Percentiles rank a stretch among this genome's conserved stretches.
phyloP scores from a whole-genome alignment of 1,140 invertebrate genomes.

The Ips typographus region DNA sequence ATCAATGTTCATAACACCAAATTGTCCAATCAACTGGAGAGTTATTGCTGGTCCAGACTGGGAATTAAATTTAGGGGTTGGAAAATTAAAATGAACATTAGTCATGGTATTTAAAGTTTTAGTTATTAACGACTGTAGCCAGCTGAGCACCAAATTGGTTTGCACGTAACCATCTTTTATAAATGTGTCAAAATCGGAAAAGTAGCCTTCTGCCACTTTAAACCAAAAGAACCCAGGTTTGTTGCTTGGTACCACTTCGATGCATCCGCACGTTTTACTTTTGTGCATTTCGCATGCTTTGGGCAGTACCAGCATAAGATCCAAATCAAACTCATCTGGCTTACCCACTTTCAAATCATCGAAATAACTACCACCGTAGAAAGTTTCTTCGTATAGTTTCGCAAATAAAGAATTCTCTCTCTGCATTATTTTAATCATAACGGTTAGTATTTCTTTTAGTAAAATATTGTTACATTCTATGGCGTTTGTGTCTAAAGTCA shows the following conservation, averaged over 20 bases:
- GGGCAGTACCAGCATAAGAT: constrained; percentile 55
- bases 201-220: constrained; percentile 25
- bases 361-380: constrained; percentile 37
- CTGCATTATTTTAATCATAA: background rate
- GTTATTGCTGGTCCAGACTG: background rate
- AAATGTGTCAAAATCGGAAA: constrained; percentile 16
- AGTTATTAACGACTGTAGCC: constrained; percentile 41
- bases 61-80: background rate
- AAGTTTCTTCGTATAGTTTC: background rate
- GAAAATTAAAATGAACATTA: background rate
- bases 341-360: constrained; percentile 56
- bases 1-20: background rate
- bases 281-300: constrained; percentile 17
- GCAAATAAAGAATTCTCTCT: background rate
- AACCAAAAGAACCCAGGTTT: constrained; percentile 34
- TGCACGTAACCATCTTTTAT: constrained; percentile 32
- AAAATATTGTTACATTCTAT: background rate
- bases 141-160: constrained; percentile 35
- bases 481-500: background rate
- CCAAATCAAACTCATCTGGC: constrained; percentile 60
- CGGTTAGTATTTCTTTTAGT: background rate
- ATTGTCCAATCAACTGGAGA: background rate
- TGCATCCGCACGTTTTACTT: constrained; percentile 11
- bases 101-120: constrained; percentile 28
- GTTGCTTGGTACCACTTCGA: constrained; percentile 16